Evolutionary conservation across 1,140 invertebrate species (phyloP).

Genomic region (Bombus turneri): DNA sequence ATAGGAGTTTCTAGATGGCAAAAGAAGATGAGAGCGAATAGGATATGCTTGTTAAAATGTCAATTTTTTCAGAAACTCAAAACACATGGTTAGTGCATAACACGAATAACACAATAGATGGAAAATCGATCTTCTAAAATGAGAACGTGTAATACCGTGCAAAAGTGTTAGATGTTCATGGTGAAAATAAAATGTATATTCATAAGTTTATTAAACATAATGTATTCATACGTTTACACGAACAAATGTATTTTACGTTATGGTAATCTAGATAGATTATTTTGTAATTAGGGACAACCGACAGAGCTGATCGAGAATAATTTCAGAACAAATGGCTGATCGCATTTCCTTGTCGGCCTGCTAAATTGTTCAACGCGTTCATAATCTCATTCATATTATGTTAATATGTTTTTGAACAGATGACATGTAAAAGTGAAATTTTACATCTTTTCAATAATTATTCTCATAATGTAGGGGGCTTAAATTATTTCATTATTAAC

Average conservation of each 20-base stretch:
- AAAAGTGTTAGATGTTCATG: not conserved
- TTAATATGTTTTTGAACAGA: no score
- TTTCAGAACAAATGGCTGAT: no score
- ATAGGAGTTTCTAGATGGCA: not conserved
- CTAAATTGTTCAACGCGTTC: no score
- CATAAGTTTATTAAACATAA: no score
- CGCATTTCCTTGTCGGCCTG: no score
- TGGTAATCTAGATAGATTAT: not conserved
- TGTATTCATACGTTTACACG: not conserved
- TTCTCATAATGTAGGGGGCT: not conserved
- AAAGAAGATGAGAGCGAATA: not conserved
- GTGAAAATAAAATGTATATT: not conserved
- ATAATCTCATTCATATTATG: no score
- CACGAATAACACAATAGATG: not conserved
- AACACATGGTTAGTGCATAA: not conserved
- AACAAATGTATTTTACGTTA: not conserved
- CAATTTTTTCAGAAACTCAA: constrained; percentile 9
- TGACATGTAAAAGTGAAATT: no score
- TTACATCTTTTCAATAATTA: not conserved
- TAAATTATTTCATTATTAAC: not conserved
- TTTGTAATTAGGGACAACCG: not conserved
- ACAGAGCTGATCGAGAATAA: no score
- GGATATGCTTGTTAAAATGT: constrained; percentile 13
- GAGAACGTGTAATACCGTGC: not conserved
- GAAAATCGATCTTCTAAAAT: not conserved